phyloP scores from a whole-genome alignment of 2,888 invertebrate species.

The Acrocyrtus sp. region DNA sequence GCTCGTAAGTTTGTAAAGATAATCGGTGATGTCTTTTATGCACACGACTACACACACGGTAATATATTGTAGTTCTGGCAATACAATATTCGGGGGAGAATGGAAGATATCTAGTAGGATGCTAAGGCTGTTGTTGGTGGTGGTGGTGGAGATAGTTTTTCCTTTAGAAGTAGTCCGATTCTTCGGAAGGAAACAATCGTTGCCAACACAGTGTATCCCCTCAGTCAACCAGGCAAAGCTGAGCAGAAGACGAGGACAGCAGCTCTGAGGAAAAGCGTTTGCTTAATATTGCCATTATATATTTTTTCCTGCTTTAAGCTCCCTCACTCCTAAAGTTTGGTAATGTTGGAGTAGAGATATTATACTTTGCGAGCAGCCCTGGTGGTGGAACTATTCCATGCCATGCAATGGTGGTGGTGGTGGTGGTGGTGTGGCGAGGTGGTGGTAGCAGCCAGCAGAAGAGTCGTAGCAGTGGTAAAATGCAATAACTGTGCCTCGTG shows the following conservation, averaged over 20 bases:
- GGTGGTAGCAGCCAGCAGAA: constrained; percentile 23
- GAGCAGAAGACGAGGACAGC: too few relatives aligned
- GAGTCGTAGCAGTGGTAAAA: too few relatives aligned
- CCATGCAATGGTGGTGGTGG: constrained; percentile 1
- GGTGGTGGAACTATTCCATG: constrained; percentile 13
- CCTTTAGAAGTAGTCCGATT: constrained; percentile 50
- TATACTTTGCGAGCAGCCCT: constrained; percentile 6
- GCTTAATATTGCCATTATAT: constrained; percentile 29
- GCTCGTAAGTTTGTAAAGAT: constrained; percentile 12
- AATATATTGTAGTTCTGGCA: constrained; percentile 18
- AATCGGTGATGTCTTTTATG: constrained; percentile 36
- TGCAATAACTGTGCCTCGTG: constrained; percentile 42
- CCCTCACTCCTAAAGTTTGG: not conserved
- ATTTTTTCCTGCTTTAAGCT: constrained; percentile 15
- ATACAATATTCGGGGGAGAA: constrained; percentile 27
- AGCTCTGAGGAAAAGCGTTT: constrained; percentile 34
- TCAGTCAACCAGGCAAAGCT: constrained; percentile 9
- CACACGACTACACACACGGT: not conserved
- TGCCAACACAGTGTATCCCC: constrained; percentile 45
- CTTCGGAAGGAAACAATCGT: constrained; percentile 53
- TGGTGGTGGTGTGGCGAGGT: constrained; percentile 9
- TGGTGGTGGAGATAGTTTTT: constrained; percentile 32
- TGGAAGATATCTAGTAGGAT: constrained; percentile 1
- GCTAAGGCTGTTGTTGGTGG: constrained; percentile 24
- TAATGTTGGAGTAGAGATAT: constrained; percentile 21